Conservation (phyloP, 2,113 vertebrate species). For the Marmota monax region DNA sequence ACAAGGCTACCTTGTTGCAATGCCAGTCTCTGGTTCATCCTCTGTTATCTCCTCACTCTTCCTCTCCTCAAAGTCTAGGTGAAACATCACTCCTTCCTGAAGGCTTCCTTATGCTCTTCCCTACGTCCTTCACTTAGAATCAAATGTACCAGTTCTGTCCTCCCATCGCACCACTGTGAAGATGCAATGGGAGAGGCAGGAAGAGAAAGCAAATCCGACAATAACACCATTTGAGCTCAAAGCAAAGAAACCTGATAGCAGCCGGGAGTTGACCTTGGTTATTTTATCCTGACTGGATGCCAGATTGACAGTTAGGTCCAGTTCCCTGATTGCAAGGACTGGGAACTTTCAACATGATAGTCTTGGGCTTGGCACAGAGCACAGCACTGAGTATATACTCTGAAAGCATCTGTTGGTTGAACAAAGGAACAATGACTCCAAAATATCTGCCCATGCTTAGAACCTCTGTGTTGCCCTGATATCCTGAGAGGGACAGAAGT, state of each 20-base stretch:
- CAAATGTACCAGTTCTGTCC: neutral
- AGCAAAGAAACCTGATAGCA: neutral
- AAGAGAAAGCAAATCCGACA: conserved; percentile 6
- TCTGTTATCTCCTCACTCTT: neutral
- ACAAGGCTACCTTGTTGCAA: neutral
- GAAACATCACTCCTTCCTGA: neutral
- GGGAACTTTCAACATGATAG: neutral
- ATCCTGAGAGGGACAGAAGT: neutral
- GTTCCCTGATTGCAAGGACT: neutral
- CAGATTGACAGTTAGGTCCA: neutral
- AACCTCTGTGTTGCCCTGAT: neutral
- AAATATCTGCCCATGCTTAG: neutral
- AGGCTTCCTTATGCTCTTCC: neutral
- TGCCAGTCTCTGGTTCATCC: neutral
- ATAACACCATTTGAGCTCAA: neutral
- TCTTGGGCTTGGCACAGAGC: neutral
- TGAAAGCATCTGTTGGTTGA: neutral
- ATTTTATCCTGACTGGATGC: neutral
- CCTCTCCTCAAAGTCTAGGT: neutral
- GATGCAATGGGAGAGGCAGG: neutral
- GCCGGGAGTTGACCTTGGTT: neutral
- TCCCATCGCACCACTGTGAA: neutral
- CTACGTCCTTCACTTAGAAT: neutral
- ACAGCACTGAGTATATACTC: rapidly evolving
- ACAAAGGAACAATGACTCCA: neutral